A percentile compares a stretch with the other conserved stretches of the same genome.
phyloP scores from a whole-genome alignment of 2,888 invertebrate genomes.

The Lasius fuliginosus region DNA sequence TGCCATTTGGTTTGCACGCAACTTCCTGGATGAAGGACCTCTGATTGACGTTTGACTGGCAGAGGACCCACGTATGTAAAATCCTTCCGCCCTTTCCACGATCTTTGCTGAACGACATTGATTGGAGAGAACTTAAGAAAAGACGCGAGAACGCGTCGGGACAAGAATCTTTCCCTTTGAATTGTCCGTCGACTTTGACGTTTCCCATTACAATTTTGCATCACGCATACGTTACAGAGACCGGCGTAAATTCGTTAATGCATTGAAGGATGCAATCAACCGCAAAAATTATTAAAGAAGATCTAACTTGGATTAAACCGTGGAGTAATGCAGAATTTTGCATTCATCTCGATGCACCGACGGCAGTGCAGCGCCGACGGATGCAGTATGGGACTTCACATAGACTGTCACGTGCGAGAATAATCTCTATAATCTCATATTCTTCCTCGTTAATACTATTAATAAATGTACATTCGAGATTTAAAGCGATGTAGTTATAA shows the following conservation, averaged over 20 bases:
- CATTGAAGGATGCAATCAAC: neutral
- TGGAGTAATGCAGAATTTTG: neutral
- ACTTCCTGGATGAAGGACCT: conserved; percentile 66
- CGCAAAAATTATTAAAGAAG: neutral
- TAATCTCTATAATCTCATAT: neutral
- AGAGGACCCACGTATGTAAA: neutral
- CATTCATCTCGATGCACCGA: neutral
- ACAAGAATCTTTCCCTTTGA: neutral
- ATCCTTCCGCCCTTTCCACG: conserved; percentile 17
- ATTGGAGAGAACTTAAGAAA: neutral
- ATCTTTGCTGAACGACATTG: neutral
- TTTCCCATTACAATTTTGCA: neutral
- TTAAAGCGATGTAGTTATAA: neutral
- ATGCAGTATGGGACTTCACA: neutral
- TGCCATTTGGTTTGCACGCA: conserved; percentile 72
- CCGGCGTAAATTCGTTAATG: neutral
- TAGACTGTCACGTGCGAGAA: neutral
- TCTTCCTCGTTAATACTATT: neutral
- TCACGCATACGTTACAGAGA: neutral
- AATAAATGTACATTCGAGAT: neutral
- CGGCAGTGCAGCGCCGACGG: conserved; percentile 33
- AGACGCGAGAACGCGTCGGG: neutral
- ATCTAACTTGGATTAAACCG: neutral
- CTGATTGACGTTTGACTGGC: conserved; percentile 52
- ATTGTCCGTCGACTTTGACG: neutral